A percentile compares a stretch with the other conserved stretches of the same genome.
phyloP scores from a whole-genome alignment of 2,797 vertebrate genomes.

The Furcifer pardalis region DNA sequence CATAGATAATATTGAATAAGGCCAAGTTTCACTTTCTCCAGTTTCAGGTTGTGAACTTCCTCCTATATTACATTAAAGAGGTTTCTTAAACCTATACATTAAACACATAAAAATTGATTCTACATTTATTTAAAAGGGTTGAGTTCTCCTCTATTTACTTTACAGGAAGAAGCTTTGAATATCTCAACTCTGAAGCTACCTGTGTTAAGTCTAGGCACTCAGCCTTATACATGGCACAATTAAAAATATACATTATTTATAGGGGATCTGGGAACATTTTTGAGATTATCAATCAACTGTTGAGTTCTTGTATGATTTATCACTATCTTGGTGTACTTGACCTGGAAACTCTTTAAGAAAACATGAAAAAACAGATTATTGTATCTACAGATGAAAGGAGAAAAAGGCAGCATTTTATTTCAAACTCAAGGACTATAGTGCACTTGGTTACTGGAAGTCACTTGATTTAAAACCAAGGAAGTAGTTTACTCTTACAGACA shows the following conservation, averaged over 20 bases:
- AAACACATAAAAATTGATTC: conserved; percentile 7
- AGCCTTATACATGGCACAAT: conserved; percentile 4
- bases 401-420: conserved; percentile 21
- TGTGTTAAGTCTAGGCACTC: background rate
- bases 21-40: conserved; percentile 33
- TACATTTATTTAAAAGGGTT: background rate
- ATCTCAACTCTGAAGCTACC: background rate
- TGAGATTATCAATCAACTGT: background rate
- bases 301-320: background rate
- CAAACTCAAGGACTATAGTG: background rate
- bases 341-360: background rate
- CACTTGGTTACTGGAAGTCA: background rate
- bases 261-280: conserved; percentile 21
- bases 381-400: conserved; percentile 20
- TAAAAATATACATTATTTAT: conserved; percentile 19
- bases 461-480: background rate
- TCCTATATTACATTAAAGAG: background rate
- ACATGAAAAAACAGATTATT: background rate
- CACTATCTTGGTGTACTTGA: background rate
- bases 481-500: background rate
- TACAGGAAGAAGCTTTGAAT: background rate
- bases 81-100: conserved; percentile 5
- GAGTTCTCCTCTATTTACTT: conserved; percentile 12
- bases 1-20: conserved; percentile 32
- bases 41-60: conserved; percentile 16